Base-by-base conservation (phyloP, 2,113 vertebrate genomes). In the Poecilia latipinna region DNA sequence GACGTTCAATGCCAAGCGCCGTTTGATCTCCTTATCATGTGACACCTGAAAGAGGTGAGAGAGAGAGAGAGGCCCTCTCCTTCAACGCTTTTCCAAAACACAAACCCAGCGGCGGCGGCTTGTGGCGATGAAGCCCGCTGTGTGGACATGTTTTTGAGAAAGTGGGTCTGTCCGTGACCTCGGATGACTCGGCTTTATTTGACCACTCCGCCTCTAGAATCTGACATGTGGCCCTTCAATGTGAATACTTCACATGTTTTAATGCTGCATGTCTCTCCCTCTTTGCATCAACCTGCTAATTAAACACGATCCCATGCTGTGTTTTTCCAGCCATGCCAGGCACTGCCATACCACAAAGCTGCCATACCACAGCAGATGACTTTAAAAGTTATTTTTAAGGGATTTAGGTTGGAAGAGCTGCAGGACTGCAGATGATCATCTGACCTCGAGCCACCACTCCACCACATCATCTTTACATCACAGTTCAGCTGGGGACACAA, bases 21-120 rank as follows among this genome's bases (percentile, higher is more conserved):
- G 82, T 90, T 89, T 92, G 87, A 92, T 90, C 78, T 88, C 64
- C 44, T 65, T 44, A 67, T 86, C 91, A 90, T 87, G 88, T 92
- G 84, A 93, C 84, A 89, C 77, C 65, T 86, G 77, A 88, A 83
- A 82, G 81, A 17, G 51, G 51, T 57, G 51, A 54, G 72, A 62
- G 29, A 29, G 66, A 29, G 66, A 66, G 74, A 75, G 82, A 67
- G 1, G 19, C 67, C 57, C 48, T 51, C 44, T 66, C 79, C 61
- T 79, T 88, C 72, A 57, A 74, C 51, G 8, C 72, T 67, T 17
- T 74, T 82, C 65, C 65, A 61, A 75, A 80, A 76, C 82, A 86
- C 64, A 68, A 39, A 48, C 73, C 48, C 39, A 15, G 68, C 70
- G 51, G 79, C 70, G 51, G 79, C 76, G 51, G 28, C 31, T 33